Conservation (phyloP, 2,113 vertebrate species). For the Myrmecophaga tridactyla region DNA sequence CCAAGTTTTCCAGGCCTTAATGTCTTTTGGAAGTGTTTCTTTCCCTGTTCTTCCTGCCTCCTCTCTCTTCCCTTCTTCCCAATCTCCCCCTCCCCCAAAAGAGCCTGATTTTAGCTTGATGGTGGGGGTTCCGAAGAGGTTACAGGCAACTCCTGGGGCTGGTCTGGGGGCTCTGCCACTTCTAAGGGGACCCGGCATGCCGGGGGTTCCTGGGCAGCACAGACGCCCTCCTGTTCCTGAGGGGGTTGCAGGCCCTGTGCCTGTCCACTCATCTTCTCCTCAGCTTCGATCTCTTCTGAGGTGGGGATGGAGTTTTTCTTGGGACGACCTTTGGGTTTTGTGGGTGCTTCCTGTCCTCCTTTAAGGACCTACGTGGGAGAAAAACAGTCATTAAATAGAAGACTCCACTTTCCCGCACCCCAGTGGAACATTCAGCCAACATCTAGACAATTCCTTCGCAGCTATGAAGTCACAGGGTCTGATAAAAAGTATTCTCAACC, state of each 20-base stretch:
- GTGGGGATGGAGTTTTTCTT: conserved; percentile 99
- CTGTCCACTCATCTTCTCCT: conserved; percentile 91
- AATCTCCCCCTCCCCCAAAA: background rate
- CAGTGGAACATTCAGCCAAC: background rate
- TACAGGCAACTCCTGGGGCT: conserved; percentile 57
- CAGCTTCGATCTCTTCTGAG: conserved; percentile 97
- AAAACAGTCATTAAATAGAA: background rate
- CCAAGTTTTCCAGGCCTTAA: conserved; percentile 26
- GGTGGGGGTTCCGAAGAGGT: conserved; percentile 68
- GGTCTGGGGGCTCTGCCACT: conserved; percentile 72
- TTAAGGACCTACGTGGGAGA: conserved; percentile 90
- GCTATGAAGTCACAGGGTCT: background rate
- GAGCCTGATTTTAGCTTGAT: conserved; percentile 79
- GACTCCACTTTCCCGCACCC: background rate
- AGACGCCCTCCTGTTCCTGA: conserved; percentile 52
- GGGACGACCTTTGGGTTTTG: conserved; percentile 97
- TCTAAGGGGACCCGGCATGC: conserved; percentile 62
- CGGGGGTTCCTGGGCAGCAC: conserved; percentile 76
- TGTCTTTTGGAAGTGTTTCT: conserved; percentile 32
- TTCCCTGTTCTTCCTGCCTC: conserved; percentile 46
- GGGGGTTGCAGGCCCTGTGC: conserved; percentile 74
- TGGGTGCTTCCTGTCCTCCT: conserved; percentile 98
- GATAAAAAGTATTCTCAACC: background rate
- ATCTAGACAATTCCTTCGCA: background rate
- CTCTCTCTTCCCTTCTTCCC: background rate